phyloP scores from a whole-genome alignment of 2,888 invertebrate genomes.

The Bellardia pandia region DNA sequence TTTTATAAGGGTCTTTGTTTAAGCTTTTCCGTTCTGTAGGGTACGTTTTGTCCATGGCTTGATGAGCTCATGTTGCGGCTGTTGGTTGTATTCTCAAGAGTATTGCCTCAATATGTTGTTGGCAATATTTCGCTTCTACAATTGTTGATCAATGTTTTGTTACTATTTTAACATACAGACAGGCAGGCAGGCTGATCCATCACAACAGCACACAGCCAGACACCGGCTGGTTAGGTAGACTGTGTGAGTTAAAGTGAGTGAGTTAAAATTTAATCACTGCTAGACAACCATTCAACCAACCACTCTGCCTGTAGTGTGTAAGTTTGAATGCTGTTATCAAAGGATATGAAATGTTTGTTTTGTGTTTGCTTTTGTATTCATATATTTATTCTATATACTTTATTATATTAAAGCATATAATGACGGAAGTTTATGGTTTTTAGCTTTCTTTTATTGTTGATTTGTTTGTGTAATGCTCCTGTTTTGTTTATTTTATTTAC shows the following conservation, averaged over 20 bases:
- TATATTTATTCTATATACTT: conserved; percentile 31
- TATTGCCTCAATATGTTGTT: conserved; percentile 61
- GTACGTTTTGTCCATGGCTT: conserved; percentile 38
- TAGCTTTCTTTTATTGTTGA: conserved; percentile 37
- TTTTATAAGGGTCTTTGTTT: conserved; percentile 53
- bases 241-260: conserved; percentile 24
- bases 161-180: conserved; percentile 13
- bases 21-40: conserved; percentile 35
- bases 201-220: conserved; percentile 4
- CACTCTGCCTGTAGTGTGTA: conserved; percentile 8
- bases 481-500: neutral
- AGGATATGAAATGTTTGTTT: conserved; percentile 43
- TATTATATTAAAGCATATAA: conserved; percentile 40
- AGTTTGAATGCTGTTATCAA: neutral
- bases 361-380: conserved; percentile 40
- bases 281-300: conserved; percentile 20
- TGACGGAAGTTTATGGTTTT: conserved; percentile 58
- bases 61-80: conserved; percentile 63
- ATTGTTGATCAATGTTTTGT: conserved; percentile 66
- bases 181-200: conserved; percentile 41
- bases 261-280: conserved; percentile 33
- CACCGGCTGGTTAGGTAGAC: neutral
- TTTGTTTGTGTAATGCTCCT: conserved; percentile 11
- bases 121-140: conserved; percentile 53
- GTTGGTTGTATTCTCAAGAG: conserved; percentile 61